phyloP scores from a whole-genome alignment of 2,113 vertebrate genomes.

The Thinocorus orbignyianus region DNA sequence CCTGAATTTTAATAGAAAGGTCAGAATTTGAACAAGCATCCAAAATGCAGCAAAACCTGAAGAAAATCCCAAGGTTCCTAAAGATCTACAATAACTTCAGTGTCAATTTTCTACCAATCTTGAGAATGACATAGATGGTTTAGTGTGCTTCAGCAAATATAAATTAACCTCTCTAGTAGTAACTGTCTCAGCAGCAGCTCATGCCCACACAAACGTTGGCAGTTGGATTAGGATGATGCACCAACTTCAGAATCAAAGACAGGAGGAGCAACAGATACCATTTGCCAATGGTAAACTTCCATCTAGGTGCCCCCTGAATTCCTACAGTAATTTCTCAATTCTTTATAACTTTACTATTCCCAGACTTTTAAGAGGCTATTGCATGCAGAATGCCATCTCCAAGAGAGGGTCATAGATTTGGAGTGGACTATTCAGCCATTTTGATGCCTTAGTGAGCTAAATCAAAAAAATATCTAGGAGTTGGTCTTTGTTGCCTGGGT shows the following conservation, averaged over 20 bases:
- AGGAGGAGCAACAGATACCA: background rate
- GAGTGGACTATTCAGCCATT: background rate
- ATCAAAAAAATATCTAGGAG: background rate
- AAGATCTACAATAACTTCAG: background rate
- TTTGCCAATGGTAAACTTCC: background rate
- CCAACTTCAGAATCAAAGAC: background rate
- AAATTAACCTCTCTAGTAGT: background rate
- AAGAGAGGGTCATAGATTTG: background rate
- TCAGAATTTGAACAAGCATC: background rate
- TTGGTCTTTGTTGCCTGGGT: background rate
- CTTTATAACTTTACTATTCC: background rate
- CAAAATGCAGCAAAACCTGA: background rate
- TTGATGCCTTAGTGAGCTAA: background rate
- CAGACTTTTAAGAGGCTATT: background rate
- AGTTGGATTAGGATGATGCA: background rate
- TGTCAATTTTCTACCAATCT: background rate
- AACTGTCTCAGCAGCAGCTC: background rate
- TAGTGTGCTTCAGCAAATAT: background rate
- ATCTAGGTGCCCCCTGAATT: background rate
- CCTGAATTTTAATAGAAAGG: conserved; percentile 6
- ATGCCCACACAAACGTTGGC: background rate
- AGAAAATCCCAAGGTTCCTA: background rate
- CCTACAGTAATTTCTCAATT: background rate
- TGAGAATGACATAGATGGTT: background rate
- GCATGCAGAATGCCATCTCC: background rate